These are phyloP conservation scores for Puffinus mauretanicus DNA, from an alignment of 2,113 vertebrate genomes.

Conservation along the genomic window DNA sequence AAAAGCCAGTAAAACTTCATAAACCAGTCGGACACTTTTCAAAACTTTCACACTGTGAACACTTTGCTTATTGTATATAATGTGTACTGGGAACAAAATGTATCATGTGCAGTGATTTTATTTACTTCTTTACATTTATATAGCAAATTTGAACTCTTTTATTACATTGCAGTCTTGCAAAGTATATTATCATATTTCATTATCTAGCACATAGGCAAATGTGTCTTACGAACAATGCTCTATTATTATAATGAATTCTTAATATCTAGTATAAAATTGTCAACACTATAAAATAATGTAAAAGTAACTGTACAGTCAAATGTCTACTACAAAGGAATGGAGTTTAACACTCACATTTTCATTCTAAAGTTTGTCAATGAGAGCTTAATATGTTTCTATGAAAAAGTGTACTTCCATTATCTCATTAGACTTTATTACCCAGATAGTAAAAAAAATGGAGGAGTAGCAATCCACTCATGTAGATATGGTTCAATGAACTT, in stretches of 20 bases:
- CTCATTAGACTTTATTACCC: neutral
- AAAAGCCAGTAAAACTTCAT: neutral
- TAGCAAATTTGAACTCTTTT: slow-evolving; percentile 22
- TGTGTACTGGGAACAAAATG: neutral
- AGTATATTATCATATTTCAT: slow-evolving; percentile 46
- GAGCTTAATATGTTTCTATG: neutral
- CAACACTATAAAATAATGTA: slow-evolving; percentile 18
- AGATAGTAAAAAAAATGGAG: neutral
- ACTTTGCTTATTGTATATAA: neutral
- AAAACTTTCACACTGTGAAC: neutral
- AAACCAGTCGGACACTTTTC: neutral
- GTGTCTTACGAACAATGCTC: slow-evolving; percentile 30
- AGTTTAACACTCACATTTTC: neutral
- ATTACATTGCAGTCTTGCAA: slow-evolving; percentile 21
- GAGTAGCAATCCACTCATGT: neutral
- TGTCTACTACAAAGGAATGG: neutral
- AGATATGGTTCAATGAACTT: neutral
- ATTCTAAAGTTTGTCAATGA: neutral
- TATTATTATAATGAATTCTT: slow-evolving; percentile 48
- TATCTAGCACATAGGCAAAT: slow-evolving; percentile 41
- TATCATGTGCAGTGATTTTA: neutral
- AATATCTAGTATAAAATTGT: slow-evolving; percentile 43
- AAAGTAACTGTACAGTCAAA: slow-evolving; percentile 28
- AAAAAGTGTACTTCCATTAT: neutral
- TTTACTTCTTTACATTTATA: slow-evolving; percentile 38